Evolutionary conservation across 1,140 invertebrate genomes (phyloP).

Genomic region (Ditylenchus dipsaci): DNA sequence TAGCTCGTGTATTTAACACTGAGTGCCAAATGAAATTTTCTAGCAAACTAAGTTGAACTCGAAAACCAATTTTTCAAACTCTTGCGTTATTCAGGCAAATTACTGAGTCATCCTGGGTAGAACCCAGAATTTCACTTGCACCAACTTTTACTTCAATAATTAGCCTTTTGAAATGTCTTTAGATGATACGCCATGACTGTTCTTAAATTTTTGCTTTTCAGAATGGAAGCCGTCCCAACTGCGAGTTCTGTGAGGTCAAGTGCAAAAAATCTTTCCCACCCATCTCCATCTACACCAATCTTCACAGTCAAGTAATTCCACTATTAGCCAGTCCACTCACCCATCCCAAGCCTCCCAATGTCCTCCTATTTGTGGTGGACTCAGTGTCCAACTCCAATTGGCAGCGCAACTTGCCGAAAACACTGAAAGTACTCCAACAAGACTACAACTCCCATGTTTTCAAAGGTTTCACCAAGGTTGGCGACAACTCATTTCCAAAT

Average conservation of each 20-base stretch:
- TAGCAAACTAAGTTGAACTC: too few relatives aligned
- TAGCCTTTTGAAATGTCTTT: too few relatives aligned
- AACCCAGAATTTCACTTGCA: too few relatives aligned
- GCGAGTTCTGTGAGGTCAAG: constrained; percentile 47
- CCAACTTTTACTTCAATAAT: too few relatives aligned
- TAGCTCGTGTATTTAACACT: too few relatives aligned
- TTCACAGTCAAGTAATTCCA: constrained; percentile 39
- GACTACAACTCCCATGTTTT: constrained; percentile 41
- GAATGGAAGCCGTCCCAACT: constrained; percentile 25
- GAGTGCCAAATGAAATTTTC: too few relatives aligned
- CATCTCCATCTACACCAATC: constrained; percentile 29
- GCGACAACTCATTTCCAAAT: constrained; percentile 52
- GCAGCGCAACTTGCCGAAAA: constrained; percentile 38
- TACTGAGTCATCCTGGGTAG: too few relatives aligned
- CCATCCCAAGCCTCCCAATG: neutral
- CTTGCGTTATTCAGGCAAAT: too few relatives aligned
- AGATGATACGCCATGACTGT: too few relatives aligned
- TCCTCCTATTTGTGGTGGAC: constrained; percentile 43
- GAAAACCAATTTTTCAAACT: too few relatives aligned
- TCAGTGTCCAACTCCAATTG: constrained; percentile 49
- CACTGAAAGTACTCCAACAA: constrained; percentile 32
- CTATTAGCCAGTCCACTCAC: neutral
- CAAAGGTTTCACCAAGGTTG: constrained; percentile 50
- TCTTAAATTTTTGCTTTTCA: constrained; percentile 14
- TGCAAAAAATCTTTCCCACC: constrained; percentile 24